A percentile compares a stretch with the other conserved stretches of the same genome.
phyloP scores from a whole-genome alignment of 2,113 vertebrate species.

The Mormoops blainvillei region DNA sequence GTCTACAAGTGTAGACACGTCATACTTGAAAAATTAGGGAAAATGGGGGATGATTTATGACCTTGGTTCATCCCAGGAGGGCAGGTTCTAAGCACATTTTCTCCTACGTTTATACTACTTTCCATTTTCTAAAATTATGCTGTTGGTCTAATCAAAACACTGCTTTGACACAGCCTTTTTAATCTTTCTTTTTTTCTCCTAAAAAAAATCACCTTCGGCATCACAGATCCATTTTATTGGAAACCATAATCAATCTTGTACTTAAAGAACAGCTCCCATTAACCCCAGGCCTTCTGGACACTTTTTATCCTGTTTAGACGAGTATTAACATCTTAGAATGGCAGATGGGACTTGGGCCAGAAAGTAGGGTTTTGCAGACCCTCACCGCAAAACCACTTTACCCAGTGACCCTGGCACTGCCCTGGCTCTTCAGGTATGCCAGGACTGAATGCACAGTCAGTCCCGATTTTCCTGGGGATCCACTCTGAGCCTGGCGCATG shows the following conservation, averaged over 20 bases:
- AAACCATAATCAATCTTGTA: constrained; percentile 7
- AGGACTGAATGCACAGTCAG: not conserved
- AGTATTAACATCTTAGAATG: not conserved
- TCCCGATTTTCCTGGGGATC: accelerated
- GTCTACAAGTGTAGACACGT: not conserved
- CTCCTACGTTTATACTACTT: not conserved
- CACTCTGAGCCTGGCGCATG: accelerated
- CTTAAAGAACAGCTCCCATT: not conserved
- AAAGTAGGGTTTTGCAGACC: not conserved
- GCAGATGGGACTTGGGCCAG: not conserved
- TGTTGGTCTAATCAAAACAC: constrained; percentile 37
- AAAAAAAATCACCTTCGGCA: constrained; percentile 13
- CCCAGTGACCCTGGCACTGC: too few species aligned
- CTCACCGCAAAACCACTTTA: not conserved
- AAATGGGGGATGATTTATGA: not conserved
- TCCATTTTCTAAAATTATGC: constrained; percentile 36
- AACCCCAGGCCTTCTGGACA: not conserved
- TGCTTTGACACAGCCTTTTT: constrained; percentile 21
- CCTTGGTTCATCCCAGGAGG: not conserved
- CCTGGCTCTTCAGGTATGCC: not conserved
- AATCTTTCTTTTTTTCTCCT: not conserved
- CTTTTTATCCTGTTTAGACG: not conserved
- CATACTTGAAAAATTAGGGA: not conserved
- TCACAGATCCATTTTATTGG: constrained; percentile 21
- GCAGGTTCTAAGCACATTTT: not conserved